phyloP scores from a whole-genome alignment of 1,140 invertebrate genomes.

The Sycophaga agraensis region DNA sequence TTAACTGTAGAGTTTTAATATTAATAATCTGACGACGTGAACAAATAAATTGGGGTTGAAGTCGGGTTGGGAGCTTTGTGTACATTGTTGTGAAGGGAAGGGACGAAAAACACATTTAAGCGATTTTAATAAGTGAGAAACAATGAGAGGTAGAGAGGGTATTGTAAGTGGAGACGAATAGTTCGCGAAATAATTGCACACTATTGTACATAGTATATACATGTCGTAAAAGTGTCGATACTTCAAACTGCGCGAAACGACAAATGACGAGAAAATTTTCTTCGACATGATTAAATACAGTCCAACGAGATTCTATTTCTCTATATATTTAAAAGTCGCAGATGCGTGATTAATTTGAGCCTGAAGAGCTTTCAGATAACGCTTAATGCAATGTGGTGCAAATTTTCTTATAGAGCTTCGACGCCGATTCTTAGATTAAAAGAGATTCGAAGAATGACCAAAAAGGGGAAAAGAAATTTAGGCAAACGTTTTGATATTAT shows the following conservation, averaged over 20 bases:
- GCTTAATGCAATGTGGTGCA: background rate
- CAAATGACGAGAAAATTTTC: constrained; percentile 20
- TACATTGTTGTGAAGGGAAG: background rate
- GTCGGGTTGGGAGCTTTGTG: background rate
- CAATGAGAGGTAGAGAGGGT: background rate
- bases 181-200: constrained; percentile 12
- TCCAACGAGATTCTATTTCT: constrained; percentile 16
- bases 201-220: constrained; percentile 15
- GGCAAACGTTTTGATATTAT: constrained; percentile 14
- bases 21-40: constrained; percentile 16
- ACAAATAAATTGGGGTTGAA: constrained; percentile 11
- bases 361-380: background rate
- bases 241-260: constrained; percentile 6
- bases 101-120: constrained; percentile 4
- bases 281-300: constrained; percentile 7
- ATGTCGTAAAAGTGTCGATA: background rate
- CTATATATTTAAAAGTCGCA: too few species aligned
- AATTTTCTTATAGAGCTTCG: constrained; percentile 11
- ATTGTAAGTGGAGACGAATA: constrained; percentile 20
- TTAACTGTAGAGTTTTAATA: constrained; percentile 55
- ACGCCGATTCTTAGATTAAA: constrained; percentile 16
- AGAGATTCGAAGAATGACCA: constrained; percentile 13
- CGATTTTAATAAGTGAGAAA: background rate
- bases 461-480: constrained; percentile 13
- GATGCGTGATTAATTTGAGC: too few species aligned